Evolutionary conservation across 2,113 vertebrate genomes (phyloP).

Genomic region (Platysternon megacephalum): DNA sequence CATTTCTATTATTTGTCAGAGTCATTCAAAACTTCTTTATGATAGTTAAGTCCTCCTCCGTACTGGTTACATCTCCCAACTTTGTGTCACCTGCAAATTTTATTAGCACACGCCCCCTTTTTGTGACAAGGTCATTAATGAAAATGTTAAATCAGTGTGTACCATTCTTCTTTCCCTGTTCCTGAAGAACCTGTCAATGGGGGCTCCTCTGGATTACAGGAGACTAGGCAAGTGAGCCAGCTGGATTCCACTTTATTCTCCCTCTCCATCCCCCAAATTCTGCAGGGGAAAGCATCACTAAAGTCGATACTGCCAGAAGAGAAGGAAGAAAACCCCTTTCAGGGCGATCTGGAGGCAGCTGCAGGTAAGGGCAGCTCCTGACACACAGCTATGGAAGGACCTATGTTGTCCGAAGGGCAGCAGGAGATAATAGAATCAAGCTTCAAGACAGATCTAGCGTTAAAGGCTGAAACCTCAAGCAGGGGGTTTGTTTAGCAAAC

Average conservation of each 20-base stretch:
- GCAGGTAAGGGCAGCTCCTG: not conserved
- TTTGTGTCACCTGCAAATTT: no score
- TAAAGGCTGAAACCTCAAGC: no score
- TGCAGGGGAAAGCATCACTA: not conserved
- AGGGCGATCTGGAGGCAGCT: not conserved
- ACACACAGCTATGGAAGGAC: not conserved
- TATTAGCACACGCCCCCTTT: no score
- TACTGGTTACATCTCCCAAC: no score
- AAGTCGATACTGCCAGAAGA: not conserved
- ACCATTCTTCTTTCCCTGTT: not conserved
- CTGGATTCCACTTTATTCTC: not conserved
- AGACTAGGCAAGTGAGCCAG: not conserved
- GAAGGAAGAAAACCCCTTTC: not conserved
- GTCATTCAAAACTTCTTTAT: no score
- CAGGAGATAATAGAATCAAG: fast-evolving
- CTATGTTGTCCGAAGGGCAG: not conserved
- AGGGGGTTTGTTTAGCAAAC: no score
- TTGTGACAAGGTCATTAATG: no score
- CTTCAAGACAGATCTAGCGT: not conserved
- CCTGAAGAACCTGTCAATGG: not conserved
- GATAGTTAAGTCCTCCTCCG: no score
- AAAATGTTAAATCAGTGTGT: no score
- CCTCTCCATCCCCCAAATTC: not conserved
- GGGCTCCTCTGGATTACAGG: not conserved
- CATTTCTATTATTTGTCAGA: no score